Evolutionary conservation across 1,140 invertebrate species (phyloP).

Genomic region (Drosophila quadrilineata): DNA sequence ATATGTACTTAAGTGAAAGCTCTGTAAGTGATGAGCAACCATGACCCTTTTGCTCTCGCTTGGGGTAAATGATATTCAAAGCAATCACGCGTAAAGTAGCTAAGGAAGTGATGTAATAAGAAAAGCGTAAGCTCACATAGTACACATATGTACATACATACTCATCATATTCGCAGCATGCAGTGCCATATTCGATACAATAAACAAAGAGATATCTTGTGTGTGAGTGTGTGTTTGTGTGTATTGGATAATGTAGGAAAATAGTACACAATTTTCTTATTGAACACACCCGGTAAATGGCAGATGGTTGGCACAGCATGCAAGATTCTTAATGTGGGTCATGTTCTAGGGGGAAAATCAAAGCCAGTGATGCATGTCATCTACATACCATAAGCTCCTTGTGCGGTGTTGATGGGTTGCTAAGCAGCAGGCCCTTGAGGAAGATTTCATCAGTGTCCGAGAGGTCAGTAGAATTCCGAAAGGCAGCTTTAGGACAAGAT

Average conservation of each 20-base stretch:
- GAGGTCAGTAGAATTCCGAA: slow-evolving; percentile 61
- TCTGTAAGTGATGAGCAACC: slow-evolving; percentile 10
- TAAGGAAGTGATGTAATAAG: slow-evolving; percentile 65
- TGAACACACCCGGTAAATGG: slow-evolving; percentile 32
- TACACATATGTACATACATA: slow-evolving; percentile 27
- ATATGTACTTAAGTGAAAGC: slow-evolving; percentile 26
- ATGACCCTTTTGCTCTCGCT: slow-evolving; percentile 11
- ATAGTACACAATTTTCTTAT: slow-evolving; percentile 56
- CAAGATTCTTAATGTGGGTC: slow-evolving; percentile 52
- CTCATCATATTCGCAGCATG: slow-evolving; percentile 57
- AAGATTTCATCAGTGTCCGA: slow-evolving; percentile 75
- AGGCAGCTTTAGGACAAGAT: slow-evolving; percentile 50
- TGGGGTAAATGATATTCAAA: slow-evolving; percentile 1
- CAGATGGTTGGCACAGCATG: slow-evolving; percentile 9
- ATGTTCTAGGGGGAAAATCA: slow-evolving; percentile 2
- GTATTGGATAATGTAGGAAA: slow-evolving; percentile 38
- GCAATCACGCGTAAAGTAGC: slow-evolving; percentile 20
- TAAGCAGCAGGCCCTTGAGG: slow-evolving; percentile 67
- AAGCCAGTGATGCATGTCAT: slow-evolving; percentile 9
- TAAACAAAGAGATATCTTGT: slow-evolving; percentile 56
- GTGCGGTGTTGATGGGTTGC: slow-evolving; percentile 70
- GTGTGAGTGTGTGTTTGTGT: slow-evolving; percentile 8
- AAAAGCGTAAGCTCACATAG: slow-evolving; percentile 33
- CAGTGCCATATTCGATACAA: slow-evolving; percentile 54
- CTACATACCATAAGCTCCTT: slow-evolving; percentile 69